A percentile compares a stretch with the other conserved stretches of the same genome.
phyloP scores from a whole-genome alignment of 2,797 vertebrate genomes.

The Delichon dasypus region DNA sequence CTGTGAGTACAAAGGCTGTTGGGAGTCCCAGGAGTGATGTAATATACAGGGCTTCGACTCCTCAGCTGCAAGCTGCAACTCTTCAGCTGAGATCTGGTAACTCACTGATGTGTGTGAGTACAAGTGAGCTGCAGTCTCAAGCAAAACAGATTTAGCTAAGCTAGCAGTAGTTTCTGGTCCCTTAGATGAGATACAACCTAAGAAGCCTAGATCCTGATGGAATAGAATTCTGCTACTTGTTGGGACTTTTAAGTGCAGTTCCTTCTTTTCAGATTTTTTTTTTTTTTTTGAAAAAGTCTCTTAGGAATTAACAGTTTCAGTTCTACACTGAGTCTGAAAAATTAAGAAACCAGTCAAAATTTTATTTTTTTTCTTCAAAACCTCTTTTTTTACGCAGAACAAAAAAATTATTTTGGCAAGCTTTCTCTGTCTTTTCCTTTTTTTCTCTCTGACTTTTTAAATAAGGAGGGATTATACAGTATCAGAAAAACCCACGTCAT shows the following conservation, averaged over 20 bases:
- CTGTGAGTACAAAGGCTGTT: neutral
- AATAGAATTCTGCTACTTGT: neutral
- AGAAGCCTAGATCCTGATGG: neutral
- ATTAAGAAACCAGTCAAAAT: neutral
- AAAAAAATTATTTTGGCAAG: neutral
- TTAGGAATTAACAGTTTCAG: neutral
- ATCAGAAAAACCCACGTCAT: neutral
- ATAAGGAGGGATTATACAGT: neutral
- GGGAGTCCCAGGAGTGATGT: neutral
- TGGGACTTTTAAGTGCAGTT: neutral
- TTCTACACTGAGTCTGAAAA: neutral
- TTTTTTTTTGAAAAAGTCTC: no score
- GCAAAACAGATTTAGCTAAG: neutral
- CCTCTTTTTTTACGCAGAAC: neutral
- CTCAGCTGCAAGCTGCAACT: neutral
- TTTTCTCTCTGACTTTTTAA: neutral
- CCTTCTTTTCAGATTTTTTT: neutral
- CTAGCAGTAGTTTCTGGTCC: neutral
- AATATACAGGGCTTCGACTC: accelerated
- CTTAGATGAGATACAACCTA: neutral
- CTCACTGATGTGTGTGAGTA: neutral
- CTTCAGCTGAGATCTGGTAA: neutral
- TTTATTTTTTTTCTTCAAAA: neutral
- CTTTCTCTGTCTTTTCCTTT: neutral
- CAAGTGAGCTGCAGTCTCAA: neutral